These are phyloP conservation scores for Leuciscus waleckii DNA, from an alignment of 2,797 vertebrate species.

Conservation along the genomic window DNA sequence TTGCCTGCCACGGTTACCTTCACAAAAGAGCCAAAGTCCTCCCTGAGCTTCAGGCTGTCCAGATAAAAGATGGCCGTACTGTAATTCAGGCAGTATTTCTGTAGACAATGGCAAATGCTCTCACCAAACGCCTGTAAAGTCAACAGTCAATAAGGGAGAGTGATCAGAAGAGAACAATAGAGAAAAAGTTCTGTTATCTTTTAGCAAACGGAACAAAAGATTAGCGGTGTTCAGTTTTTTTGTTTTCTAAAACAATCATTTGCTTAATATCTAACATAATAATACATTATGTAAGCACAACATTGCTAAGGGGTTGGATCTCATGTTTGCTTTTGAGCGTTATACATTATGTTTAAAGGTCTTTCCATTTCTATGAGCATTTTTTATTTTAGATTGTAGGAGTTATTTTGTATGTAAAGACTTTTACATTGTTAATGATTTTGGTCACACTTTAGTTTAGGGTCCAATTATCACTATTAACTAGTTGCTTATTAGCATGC, in stretches of 20 bases:
- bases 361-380: background rate
- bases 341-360: constrained; percentile 36
- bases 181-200: constrained; percentile 4
- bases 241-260: constrained; percentile 30
- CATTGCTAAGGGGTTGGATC: background rate
- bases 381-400: background rate
- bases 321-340: background rate
- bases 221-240: constrained; percentile 15
- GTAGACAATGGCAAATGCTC: constrained; percentile 87
- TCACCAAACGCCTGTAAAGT: constrained; percentile 83
- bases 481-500: background rate
- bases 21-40: constrained; percentile 88
- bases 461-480: background rate
- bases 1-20: constrained; percentile 78
- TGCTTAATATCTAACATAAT: constrained; percentile 4
- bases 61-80: constrained; percentile 87
- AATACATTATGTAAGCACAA: background rate
- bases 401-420: background rate
- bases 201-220: constrained; percentile 33
- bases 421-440: background rate
- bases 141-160: constrained; percentile 15
- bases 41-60: constrained; percentile 86
- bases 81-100: constrained; percentile 94
- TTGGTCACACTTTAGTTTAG: background rate
- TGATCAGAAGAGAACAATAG: constrained; percentile 24